These are phyloP conservation scores for Luperina testacea DNA, from an alignment of 2,888 invertebrate genomes.

Conservation along the genomic window DNA sequence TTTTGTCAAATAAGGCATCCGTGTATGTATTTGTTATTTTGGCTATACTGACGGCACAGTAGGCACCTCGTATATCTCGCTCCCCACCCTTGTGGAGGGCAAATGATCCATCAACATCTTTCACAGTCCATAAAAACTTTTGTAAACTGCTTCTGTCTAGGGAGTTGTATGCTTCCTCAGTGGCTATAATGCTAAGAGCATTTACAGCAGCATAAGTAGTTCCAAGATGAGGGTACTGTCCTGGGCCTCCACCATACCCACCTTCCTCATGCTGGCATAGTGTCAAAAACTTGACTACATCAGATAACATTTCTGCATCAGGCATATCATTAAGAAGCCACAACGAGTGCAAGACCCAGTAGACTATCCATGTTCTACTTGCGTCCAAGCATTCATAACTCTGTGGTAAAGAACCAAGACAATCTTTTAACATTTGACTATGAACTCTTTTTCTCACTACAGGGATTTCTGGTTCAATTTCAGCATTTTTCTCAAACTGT, in stretches of 20 bases:
- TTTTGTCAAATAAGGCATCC: conserved; percentile 94
- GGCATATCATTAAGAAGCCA: conserved; percentile 91
- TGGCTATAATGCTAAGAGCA: conserved; percentile 96
- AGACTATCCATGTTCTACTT: conserved; percentile 98
- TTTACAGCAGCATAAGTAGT: conserved; percentile 99
- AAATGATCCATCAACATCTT: conserved; percentile 96
- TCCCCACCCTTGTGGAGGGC: conserved; percentile 97
- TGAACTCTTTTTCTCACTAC: conserved; percentile 92
- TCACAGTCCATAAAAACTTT: conserved; percentile 94
- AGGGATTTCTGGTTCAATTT: conserved; percentile 89
- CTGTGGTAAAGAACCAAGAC: conserved; percentile 92
- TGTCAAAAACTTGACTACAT: conserved; percentile 82
- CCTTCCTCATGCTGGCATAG: conserved; percentile 94
- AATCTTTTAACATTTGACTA: conserved; percentile 92
- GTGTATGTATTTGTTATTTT: conserved; percentile 95
- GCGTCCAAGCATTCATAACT: conserved; percentile 96
- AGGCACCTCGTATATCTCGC: conserved; percentile 98
- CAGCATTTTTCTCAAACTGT: conserved; percentile 83
- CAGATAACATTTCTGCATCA: conserved; percentile 81
- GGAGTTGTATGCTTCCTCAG: conserved; percentile 95
- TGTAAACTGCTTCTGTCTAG: conserved; percentile 95
- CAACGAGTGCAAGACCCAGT: conserved; percentile 98
- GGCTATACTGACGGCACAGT: conserved; percentile 98
- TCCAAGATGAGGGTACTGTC: conserved; percentile 97
- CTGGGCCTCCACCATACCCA: conserved; percentile 98